Base-by-base conservation (phyloP, 1,140 invertebrate species). In the Sycophaga agraensis region DNA sequence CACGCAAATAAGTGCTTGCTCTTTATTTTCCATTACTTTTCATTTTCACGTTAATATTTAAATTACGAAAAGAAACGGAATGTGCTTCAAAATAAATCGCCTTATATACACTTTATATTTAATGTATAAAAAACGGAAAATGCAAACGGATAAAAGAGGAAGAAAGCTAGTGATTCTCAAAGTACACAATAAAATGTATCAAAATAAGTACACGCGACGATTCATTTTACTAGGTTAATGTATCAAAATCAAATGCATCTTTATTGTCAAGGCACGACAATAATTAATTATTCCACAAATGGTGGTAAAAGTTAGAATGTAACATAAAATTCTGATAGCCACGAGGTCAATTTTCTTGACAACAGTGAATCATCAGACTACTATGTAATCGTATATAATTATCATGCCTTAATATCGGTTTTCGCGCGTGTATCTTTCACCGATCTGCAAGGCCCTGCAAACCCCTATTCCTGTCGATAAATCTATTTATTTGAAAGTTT, bases 371-470 rank as follows among this genome's bases (percentile, higher is more conserved):
- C n/a, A n/a, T n/a, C n/a, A n/a, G n/a, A n/a, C n/a, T n/a, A n/a
- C n/a, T n/a, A n/a, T n/a, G n/a, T n/a, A n/a, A n/a, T n/a, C n/a
- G n/a, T n/a, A n/a, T n/a, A n/a, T n/a, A n/a, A n/a, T n/a, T n/a
- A n/a, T n/a, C 35, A 26, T 16, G n/a, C 17, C 12, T 42, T n/a
- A 14, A 43, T 45, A 40, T 22, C 17, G 8, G 22, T 45, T 31
- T 40, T 66, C 60, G 66, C 66, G 66, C 64, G 68, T 70, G 60
- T 63, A 70, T 68, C 66, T 64, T 70, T 72, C 65, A 75, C 71
- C 67, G 65, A 72, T 66, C 67, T 49, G 43, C 67, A 72, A 70
- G 72, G 71, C 71, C 71, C 70, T 68, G 39, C 63, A 70, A 66
- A 49, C 6, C 22, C 26, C 26, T 9, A 22, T 54, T 39, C 12